Evolutionary conservation across 2,113 vertebrate genomes (phyloP).

Genomic region (Corythornis cristatus): DNA sequence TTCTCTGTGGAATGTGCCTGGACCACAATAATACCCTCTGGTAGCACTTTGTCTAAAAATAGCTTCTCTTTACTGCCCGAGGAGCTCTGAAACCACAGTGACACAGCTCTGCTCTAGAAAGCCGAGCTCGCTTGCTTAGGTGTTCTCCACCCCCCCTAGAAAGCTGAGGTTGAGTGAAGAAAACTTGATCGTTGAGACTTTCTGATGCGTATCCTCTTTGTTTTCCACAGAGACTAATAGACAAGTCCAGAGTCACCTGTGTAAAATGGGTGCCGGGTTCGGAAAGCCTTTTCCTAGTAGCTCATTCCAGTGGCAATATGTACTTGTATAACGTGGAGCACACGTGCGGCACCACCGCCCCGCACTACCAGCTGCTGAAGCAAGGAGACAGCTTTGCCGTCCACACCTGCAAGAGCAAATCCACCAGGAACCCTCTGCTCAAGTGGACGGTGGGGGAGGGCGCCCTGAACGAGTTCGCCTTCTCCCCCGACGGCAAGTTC

Average conservation of each 20-base stretch:
- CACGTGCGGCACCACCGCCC: constrained; percentile 93
- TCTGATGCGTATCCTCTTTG: constrained; percentile 75
- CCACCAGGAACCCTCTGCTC: constrained; percentile 93
- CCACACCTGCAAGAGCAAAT: constrained; percentile 99
- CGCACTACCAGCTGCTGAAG: constrained; percentile 98
- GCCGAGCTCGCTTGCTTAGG: neutral
- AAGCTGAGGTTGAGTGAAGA: constrained; percentile 6
- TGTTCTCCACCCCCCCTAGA: neutral
- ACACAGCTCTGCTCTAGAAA: neutral
- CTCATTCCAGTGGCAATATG: constrained; percentile 96
- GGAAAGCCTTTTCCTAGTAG: constrained; percentile 97
- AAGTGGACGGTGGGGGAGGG: constrained; percentile 98
- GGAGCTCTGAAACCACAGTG: neutral
- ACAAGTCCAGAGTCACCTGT: constrained; percentile 98
- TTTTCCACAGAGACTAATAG: constrained; percentile 94
- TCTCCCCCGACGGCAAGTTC: constrained; percentile 97
- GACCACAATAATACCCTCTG: neutral
- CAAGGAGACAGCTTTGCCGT: constrained; percentile 97
- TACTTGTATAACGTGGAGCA: constrained; percentile 99
- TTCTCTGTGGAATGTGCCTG: neutral
- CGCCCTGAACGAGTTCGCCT: constrained; percentile 96
- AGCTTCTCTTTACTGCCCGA: neutral
- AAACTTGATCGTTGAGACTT: constrained; percentile 24
- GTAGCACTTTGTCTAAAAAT: neutral
- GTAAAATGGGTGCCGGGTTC: constrained; percentile 98